Evolutionary conservation across 2,113 vertebrate species (phyloP), one percentile per base, ranked within the genome.

Genomic region (Albula glossodonta): DNA sequence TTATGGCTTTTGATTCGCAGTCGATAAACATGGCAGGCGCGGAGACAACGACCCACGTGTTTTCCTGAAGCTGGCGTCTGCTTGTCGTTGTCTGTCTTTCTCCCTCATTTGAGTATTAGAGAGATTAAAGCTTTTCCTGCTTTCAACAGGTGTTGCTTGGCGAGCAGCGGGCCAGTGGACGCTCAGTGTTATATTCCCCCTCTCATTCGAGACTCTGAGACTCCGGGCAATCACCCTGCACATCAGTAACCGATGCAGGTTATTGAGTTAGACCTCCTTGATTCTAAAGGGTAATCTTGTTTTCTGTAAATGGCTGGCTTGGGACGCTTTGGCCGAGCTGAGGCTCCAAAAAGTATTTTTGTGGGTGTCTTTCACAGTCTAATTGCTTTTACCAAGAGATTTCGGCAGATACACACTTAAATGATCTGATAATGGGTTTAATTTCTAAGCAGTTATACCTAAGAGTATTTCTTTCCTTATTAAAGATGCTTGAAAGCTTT

Each of bases 221-320:
- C 95, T 95, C 94, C 93, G 94, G 94, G 94, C 94, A 93, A 94
- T 95, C 93, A 92, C 91, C 92, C 93, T 94, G 93, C 92, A 92
- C 93, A 95, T 63, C 94, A 94, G 93, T 95, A 94, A 93, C 93
- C 93, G 91, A 6, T 7, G 8, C 3, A 88, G 91, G 92, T 94
- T 95, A 96, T 95, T 95, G 90, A 95, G 95, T 96, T 96, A 95
- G 93, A 92, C 90, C 92, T 93, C 94, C 93, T 94, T 92, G 93
- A 93, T 95, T 95, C 94, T 92, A 93, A 94, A 94, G 91, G 92
- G 89, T 93, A 94, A 94, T 95, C 90, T 93, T 92, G 92, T 94
- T 95, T 95, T 93, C 91, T 92, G 93, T 92, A 92, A 93, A 91
- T 91, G 87, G 91, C 85, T 88, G 87, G 89, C 91, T 92, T 31